These are phyloP conservation scores for Setophaga kirtlandii DNA, from an alignment of 2,113 vertebrate genomes.

Conservation along the genomic window DNA sequence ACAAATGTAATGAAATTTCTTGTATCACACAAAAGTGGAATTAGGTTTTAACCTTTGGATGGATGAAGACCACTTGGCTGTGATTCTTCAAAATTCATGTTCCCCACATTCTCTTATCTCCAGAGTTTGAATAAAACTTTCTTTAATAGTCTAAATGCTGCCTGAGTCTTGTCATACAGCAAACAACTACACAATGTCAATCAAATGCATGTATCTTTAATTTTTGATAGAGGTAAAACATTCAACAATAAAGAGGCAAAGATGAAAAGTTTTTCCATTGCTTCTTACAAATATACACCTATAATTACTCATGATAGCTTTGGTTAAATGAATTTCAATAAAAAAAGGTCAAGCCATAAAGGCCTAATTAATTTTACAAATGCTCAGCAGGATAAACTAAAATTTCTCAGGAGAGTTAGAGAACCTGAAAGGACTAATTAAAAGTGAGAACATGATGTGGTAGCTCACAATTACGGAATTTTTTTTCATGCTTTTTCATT, in stretches of 20 bases:
- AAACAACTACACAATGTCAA: neutral
- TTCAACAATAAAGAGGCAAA: neutral
- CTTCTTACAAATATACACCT: neutral
- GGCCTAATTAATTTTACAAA: constrained; percentile 36
- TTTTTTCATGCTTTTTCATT: neutral
- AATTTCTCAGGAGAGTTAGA: neutral
- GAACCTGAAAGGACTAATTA: constrained; percentile 13
- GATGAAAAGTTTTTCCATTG: neutral
- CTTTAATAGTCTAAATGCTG: neutral
- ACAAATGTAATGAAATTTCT: neutral
- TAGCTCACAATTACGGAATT: neutral
- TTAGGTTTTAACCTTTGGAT: neutral
- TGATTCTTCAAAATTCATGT: neutral
- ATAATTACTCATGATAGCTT: constrained; percentile 28
- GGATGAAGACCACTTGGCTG: neutral
- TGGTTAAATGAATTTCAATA: constrained; percentile 11
- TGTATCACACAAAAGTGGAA: neutral
- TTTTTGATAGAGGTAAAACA: neutral
- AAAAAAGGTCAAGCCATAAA: constrained; percentile 15
- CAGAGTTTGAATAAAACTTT: neutral
- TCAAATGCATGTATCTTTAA: neutral
- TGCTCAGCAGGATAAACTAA: constrained; percentile 11
- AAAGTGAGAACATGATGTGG: neutral
- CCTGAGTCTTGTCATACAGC: neutral
- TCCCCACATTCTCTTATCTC: neutral